Percentiles rank a stretch among this genome's conserved stretches.
These are phyloP conservation scores for Stomorhina lunata DNA, from an alignment of 2,888 invertebrate species.

Conservation along the genomic window DNA sequence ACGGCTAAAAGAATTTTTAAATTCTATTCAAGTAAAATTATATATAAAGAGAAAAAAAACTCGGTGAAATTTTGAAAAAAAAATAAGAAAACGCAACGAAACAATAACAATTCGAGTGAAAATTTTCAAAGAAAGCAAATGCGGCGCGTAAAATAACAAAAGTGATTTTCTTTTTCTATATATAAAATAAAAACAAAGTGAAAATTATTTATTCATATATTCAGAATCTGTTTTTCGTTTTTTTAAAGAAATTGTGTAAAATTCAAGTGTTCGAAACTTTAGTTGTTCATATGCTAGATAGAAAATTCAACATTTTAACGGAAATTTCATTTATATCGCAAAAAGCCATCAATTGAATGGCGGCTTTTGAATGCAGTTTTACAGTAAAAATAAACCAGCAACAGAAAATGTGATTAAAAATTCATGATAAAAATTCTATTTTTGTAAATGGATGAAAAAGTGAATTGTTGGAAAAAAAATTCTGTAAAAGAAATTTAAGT, in stretches of 20 bases:
- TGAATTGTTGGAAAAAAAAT: too few species aligned
- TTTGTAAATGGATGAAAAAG: too few species aligned
- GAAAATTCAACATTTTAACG: neutral
- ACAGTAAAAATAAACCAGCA: neutral
- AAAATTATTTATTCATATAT: neutral
- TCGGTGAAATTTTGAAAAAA: neutral
- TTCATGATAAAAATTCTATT: too few species aligned
- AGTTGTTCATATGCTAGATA: neutral
- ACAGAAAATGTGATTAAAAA: too few species aligned
- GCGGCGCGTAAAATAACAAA: neutral
- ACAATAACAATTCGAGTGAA: slow-evolving; percentile 1
- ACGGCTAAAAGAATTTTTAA: slow-evolving; percentile 6
- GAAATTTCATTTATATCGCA: neutral
- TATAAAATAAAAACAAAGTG: neutral
- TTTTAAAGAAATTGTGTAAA: neutral
- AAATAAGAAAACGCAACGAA: neutral
- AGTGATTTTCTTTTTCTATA: neutral
- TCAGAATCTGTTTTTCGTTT: neutral
- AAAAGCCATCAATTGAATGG: neutral
- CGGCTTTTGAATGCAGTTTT: slow-evolving; percentile 24
- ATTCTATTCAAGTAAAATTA: neutral
- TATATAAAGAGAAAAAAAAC: slow-evolving; percentile 1
- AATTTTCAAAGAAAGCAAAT: neutral
- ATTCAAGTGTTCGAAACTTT: neutral
- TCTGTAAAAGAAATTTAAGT: too few species aligned